Evolutionary conservation across 1,140 invertebrate species (phyloP).

Genomic region (Cheumatopsyche charites): DNA sequence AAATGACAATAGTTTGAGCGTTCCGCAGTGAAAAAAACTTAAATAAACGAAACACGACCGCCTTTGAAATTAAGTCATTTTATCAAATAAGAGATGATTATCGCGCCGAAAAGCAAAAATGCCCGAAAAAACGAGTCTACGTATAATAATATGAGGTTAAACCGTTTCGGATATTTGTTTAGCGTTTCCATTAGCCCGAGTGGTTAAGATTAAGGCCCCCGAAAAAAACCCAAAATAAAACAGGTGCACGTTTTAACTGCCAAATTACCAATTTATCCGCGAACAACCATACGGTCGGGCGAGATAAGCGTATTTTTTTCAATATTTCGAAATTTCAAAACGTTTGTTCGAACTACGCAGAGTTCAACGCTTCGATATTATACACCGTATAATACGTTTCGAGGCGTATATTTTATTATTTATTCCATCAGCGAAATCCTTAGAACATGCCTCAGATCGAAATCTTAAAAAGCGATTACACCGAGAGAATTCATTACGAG

Average conservation of each 20-base stretch:
- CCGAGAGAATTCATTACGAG: constrained; percentile 8
- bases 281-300: neutral
- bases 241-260: constrained; percentile 16
- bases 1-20: constrained; percentile 1
- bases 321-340: too few species aligned
- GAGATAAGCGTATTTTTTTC: neutral
- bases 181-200: constrained; percentile 4
- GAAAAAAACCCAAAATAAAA: neutral
- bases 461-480: neutral
- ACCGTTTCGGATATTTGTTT: neutral
- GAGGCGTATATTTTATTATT: too few species aligned
- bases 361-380: too few species aligned
- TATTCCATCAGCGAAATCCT: too few species aligned
- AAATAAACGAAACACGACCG: neutral
- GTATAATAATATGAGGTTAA: neutral
- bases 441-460: neutral
- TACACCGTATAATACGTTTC: too few species aligned
- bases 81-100: constrained; percentile 14
- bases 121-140: neutral
- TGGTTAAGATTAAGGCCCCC: constrained; percentile 5
- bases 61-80: constrained; percentile 2
- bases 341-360: too few species aligned
- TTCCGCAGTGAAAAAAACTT: too few species aligned
- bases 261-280: constrained; percentile 16
- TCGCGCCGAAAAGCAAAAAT: neutral